Evolutionary conservation across 2,888 invertebrate species (phyloP).

Genomic region (Ormyrus pomaceus): DNA sequence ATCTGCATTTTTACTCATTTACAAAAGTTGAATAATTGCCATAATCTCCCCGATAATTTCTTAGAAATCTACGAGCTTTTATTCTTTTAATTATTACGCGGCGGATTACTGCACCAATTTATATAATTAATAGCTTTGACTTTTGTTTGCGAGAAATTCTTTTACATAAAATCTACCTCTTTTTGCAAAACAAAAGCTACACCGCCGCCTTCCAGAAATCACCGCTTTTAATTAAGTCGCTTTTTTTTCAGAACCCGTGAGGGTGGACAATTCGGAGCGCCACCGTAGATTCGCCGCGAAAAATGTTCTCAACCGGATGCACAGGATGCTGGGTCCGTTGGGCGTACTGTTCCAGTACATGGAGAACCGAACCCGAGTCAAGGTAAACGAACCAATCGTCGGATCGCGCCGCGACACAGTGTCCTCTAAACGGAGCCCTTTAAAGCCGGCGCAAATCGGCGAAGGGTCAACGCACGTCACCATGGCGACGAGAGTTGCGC

Average conservation of each 20-base stretch:
- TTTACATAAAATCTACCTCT: too few relatives aligned
- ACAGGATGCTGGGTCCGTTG: conserved; percentile 80
- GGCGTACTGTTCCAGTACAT: conserved; percentile 80
- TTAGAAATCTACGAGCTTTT: too few relatives aligned
- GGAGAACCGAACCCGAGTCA: conserved; percentile 79
- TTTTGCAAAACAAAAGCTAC: too few relatives aligned
- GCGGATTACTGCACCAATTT: too few relatives aligned
- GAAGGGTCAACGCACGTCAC: conserved; percentile 72
- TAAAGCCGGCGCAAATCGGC: background rate
- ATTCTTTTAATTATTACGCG: too few relatives aligned
- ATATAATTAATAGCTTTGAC: too few relatives aligned
- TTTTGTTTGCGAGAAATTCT: too few relatives aligned
- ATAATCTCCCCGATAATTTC: too few relatives aligned
- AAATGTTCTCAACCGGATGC: conserved; percentile 79
- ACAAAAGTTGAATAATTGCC: too few relatives aligned
- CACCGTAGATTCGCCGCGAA: conserved; percentile 66
- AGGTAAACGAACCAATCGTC: conserved; percentile 76
- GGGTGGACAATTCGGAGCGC: conserved; percentile 35
- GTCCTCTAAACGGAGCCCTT: conserved; percentile 1
- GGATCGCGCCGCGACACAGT: background rate
- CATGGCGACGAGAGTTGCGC: conserved; percentile 66
- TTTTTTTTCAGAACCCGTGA: conserved; percentile 63
- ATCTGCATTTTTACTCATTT: too few relatives aligned
- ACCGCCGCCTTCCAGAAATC: too few relatives aligned
- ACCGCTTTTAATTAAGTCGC: too few relatives aligned